Base-by-base conservation (phyloP, 2,797 vertebrate genomes). In the Gallinago stenura region DNA sequence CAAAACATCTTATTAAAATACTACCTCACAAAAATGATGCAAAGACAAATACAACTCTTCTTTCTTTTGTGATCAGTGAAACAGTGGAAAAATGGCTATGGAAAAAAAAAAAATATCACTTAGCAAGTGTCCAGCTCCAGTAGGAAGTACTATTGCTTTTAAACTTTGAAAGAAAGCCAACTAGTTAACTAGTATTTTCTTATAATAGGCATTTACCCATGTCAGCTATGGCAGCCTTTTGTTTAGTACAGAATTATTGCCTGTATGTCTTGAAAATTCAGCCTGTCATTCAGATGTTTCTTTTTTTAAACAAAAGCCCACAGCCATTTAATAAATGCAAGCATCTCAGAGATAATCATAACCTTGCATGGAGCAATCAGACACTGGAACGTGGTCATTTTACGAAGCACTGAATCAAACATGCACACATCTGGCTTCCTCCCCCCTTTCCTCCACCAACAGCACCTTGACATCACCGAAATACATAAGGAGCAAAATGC, bases 401-500 rank as follows among this genome's bases (percentile, higher is more conserved):
- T 30, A 69, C 3, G 2, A 78, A 93, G 76, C 48, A 58, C n/a
- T 43, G 46, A 72, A 62, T 73, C 41, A 10, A 81, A 53, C 0
- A 0, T 5, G 2, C 30, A 14, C 2, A 2, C 15, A 9, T 24
- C 10, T 39, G 37, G 68, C 37, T 81, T 61, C 73, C 73, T 91
- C 19, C 9, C 12, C 10, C 3, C 4, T 37, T 19, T 24, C n/a
- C 25, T 51, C 26, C 46, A 18, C 7, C 4, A 15, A n/a, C 31
- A 54, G 72, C 62, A 39, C 77, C 64, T 8, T 2, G 12, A 17
- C 28, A 43, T 7, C 0, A 0, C 33, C 1, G 3, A n/a, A 24
- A 66, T 4, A 37, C 0, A 0, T 2, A 21, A 0, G 0, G 35
- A 56, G 28, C 24, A 41, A 30, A 71, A n/a, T 0, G 0, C 33